These are phyloP conservation scores for Odontothrips loti DNA, from an alignment of 2,888 invertebrate species.

Conservation along the genomic window DNA sequence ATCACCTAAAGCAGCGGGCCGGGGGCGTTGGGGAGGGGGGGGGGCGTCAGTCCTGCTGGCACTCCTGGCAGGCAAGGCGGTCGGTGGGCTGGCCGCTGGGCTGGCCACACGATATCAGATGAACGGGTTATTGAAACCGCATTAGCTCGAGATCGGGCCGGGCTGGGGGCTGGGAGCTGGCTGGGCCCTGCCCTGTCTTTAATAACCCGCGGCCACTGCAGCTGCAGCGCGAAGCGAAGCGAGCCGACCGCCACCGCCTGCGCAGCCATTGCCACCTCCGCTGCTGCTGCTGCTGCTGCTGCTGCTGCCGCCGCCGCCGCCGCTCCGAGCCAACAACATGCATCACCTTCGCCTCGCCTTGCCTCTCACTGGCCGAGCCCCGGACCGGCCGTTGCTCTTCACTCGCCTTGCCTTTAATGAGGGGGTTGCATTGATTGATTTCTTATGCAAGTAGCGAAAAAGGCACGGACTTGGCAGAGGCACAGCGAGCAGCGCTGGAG, in stretches of 20 bases:
- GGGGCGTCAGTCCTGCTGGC: not conserved
- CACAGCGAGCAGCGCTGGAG: too few species aligned
- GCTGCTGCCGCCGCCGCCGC: not conserved
- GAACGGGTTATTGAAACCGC: conserved; percentile 26
- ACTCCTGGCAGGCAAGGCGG: not conserved
- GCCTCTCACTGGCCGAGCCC: too few species aligned
- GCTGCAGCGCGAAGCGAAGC: too few species aligned
- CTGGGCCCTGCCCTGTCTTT: not conserved
- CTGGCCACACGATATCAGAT: not conserved
- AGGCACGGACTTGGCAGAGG: not conserved
- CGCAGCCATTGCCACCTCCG: not conserved
- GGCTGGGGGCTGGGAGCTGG: not conserved
- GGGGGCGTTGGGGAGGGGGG: not conserved
- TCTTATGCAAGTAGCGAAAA: conserved; percentile 20
- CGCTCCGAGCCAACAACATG: not conserved
- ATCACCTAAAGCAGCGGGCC: too few species aligned
- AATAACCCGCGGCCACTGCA: conserved; percentile 3
- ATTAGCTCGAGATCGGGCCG: not conserved
- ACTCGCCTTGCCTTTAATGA: not conserved
- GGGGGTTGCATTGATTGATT: not conserved
- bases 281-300: not conserved
- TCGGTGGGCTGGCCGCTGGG: not conserved
- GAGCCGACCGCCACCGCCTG: too few species aligned
- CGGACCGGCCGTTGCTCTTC: not conserved
- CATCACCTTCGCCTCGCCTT: too few species aligned